A percentile compares a stretch with the other conserved stretches of the same genome.
These are phyloP conservation scores for Syngnathus floridae DNA, from an alignment of 2,113 vertebrate species.

Conservation along the genomic window DNA sequence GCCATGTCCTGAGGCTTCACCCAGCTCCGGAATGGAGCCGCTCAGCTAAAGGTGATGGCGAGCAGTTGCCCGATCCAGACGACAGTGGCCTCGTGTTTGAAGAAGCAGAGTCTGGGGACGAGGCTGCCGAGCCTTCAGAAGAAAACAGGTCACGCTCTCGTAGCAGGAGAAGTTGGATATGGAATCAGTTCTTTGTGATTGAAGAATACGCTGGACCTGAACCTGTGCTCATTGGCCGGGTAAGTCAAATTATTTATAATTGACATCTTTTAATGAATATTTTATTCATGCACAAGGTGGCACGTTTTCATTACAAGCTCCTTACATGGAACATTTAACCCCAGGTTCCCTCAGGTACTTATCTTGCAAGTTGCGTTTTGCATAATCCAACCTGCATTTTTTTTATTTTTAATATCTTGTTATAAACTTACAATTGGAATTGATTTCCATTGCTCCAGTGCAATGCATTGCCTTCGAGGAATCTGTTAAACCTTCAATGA, in stretches of 20 bases:
- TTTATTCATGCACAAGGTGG: slow-evolving; percentile 40
- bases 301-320: slow-evolving; percentile 12
- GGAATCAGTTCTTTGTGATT: slow-evolving; percentile 94
- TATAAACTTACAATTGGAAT: slow-evolving; percentile 55
- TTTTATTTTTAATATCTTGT: slow-evolving; percentile 18
- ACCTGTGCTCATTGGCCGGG: slow-evolving; percentile 88
- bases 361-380: slow-evolving; percentile 15
- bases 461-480: slow-evolving; percentile 50
- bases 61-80: slow-evolving; percentile 30
- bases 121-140: slow-evolving; percentile 20
- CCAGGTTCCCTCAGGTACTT: slow-evolving; percentile 17
- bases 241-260: slow-evolving; percentile 56
- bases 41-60: slow-evolving; percentile 15
- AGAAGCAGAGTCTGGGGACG: slow-evolving; percentile 42
- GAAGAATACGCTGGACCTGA: slow-evolving; percentile 88
- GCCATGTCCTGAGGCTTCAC: slow-evolving; percentile 70
- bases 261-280: slow-evolving; percentile 6
- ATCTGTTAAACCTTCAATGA: slow-evolving; percentile 51
- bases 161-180: slow-evolving; percentile 87
- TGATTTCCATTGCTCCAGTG: slow-evolving; percentile 52
- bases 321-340: slow-evolving; percentile 37
- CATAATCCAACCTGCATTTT: slow-evolving; percentile 22
- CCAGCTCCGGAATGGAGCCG: slow-evolving; percentile 56
- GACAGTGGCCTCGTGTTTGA: slow-evolving; percentile 68
- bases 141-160: slow-evolving; percentile 69